phyloP scores from a whole-genome alignment of 2,113 vertebrate species.

The Choloepus hoffmanni region DNA sequence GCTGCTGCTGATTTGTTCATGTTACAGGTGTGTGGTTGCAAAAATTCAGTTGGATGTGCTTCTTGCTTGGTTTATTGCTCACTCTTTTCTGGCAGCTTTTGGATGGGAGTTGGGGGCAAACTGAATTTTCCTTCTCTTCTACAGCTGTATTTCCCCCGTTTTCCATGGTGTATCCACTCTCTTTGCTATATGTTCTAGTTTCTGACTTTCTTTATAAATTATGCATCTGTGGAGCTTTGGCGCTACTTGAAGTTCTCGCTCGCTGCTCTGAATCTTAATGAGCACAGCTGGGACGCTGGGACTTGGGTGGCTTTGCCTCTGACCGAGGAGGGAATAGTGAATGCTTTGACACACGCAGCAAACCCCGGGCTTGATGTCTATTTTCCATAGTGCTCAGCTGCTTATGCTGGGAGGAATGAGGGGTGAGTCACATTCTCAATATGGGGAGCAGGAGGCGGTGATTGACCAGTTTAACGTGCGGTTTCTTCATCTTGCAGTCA shows the following conservation, averaged over 20 bases:
- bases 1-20: neutral
- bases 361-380: accelerated
- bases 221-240: constrained; percentile 65
- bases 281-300: constrained; percentile 66
- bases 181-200: constrained; percentile 65
- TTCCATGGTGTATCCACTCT: neutral
- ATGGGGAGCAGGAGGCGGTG: neutral
- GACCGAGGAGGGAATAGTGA: constrained; percentile 3
- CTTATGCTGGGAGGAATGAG: neutral
- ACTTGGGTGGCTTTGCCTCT: constrained; percentile 62
- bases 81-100: neutral
- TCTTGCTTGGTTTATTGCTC: neutral
- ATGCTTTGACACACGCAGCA: accelerated
- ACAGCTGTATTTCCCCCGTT: neutral
- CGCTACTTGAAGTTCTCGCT: constrained; percentile 52
- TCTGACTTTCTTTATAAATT: constrained; percentile 76
- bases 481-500: neutral
- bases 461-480: accelerated
- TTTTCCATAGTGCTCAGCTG: neutral
- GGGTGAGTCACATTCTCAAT: neutral
- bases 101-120: accelerated
- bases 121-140: neutral
- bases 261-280: constrained; percentile 69
- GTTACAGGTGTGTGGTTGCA: neutral
- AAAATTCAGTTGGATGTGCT: neutral